Evolutionary conservation across 2,113 vertebrate genomes (phyloP).

Genomic region (Campylomormyrus tamandua): DNA sequence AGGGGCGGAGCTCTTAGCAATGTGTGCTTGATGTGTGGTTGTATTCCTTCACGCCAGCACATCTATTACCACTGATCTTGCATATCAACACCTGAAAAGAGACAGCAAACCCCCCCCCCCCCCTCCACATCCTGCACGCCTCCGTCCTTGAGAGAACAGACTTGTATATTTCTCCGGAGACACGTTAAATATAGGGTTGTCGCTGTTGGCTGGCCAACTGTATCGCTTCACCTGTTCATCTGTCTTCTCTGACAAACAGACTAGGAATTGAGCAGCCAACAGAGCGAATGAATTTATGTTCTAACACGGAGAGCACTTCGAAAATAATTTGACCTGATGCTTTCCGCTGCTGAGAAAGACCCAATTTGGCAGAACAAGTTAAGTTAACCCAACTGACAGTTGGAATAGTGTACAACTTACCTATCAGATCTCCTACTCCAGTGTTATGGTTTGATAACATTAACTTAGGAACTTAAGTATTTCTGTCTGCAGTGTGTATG

Average conservation of each 20-base stretch:
- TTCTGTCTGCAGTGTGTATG: background rate
- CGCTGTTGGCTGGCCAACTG: background rate
- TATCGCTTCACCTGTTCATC: slow-evolving; percentile 9
- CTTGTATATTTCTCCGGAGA: slow-evolving; percentile 13
- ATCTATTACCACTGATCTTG: background rate
- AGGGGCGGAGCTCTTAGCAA: background rate
- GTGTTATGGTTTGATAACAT: background rate
- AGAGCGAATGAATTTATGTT: slow-evolving; percentile 5
- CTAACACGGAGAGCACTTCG: background rate
- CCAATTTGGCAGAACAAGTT: background rate
- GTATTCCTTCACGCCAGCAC: background rate
- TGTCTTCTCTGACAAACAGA: slow-evolving; percentile 8
- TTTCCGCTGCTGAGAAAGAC: background rate
- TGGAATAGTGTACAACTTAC: background rate
- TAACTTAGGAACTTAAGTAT: background rate
- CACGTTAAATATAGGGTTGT: slow-evolving; percentile 17
- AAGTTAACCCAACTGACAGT: background rate
- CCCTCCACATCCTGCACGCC: background rate
- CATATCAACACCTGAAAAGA: background rate
- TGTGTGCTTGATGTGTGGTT: background rate
- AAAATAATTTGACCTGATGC: background rate
- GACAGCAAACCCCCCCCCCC: background rate
- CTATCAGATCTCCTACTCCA: background rate
- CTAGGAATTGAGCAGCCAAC: background rate
- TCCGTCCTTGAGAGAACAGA: slow-evolving; percentile 11